phyloP scores from a whole-genome alignment of 2,113 vertebrate genomes.

The Mixornis gularis region DNA sequence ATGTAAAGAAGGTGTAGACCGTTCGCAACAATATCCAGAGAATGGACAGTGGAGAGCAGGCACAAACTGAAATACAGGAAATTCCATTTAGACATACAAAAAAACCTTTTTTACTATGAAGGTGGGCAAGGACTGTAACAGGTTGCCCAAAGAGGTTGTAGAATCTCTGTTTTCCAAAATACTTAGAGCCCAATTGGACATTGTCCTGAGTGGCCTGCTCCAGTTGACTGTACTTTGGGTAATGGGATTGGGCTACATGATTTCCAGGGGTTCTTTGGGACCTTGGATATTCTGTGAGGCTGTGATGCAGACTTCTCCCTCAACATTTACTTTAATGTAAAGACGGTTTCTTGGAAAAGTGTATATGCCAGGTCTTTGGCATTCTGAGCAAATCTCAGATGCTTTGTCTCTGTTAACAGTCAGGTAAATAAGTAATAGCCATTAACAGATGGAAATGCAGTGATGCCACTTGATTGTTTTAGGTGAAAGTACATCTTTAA shows the following conservation, averaged over 20 bases:
- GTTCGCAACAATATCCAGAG: neutral
- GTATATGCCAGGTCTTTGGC: neutral
- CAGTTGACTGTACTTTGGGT: neutral
- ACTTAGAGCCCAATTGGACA: fast-evolving
- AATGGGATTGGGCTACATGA: neutral
- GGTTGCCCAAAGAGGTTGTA: neutral
- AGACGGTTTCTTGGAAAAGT: neutral
- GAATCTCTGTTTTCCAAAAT: neutral
- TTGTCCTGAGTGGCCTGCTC: neutral
- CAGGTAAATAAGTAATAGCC: neutral
- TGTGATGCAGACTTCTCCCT: neutral
- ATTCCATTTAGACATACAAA: neutral
- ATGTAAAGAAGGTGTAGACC: neutral
- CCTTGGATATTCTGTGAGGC: neutral
- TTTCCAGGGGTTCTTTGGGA: neutral
- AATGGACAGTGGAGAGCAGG: neutral
- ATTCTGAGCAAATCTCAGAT: neutral
- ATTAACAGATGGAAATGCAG: neutral
- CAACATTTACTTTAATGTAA: neutral
- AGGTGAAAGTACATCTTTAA: neutral
- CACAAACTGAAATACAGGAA: neutral
- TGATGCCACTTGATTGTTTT: neutral
- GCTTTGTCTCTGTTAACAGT: neutral
- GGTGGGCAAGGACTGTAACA: neutral
- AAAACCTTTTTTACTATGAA: neutral